phyloP scores from a whole-genome alignment of 2,888 invertebrate species.

The Eueremaeus valkanovi region DNA sequence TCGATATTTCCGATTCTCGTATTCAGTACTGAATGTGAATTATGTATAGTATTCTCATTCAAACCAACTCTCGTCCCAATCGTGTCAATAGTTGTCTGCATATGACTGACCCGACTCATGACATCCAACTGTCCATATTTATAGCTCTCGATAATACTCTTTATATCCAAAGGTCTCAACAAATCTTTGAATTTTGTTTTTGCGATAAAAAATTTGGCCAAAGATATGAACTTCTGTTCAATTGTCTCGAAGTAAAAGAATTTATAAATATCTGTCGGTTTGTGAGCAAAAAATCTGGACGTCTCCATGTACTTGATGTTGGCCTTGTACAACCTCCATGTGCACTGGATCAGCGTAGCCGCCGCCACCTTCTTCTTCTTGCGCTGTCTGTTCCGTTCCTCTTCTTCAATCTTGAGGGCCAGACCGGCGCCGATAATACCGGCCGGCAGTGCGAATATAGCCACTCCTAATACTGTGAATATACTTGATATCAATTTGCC shows the following conservation, averaged over 20 bases:
- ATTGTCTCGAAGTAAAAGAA: slow-evolving; percentile 33
- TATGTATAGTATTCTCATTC: slow-evolving; percentile 1
- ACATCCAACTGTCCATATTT: slow-evolving; percentile 41
- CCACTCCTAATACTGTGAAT: slow-evolving; percentile 38
- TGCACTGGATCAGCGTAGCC: slow-evolving; percentile 36
- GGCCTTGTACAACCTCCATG: slow-evolving; percentile 39
- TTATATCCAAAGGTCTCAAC: slow-evolving; percentile 27
- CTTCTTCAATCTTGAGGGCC: slow-evolving; percentile 38
- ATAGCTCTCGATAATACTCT: slow-evolving; percentile 39
- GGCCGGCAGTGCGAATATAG: slow-evolving; percentile 39
- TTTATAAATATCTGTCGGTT: slow-evolving; percentile 38
- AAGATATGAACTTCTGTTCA: slow-evolving; percentile 30
- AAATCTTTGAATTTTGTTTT: slow-evolving; percentile 36
- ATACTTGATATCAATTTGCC: slow-evolving; percentile 34
- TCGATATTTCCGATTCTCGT: not conserved
- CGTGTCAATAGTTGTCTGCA: slow-evolving; percentile 27
- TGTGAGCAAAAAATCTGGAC: slow-evolving; percentile 20
- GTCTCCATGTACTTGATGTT: slow-evolving; percentile 18
- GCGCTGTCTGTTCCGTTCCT: slow-evolving; percentile 38
- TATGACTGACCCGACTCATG: slow-evolving; percentile 20
- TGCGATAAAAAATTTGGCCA: slow-evolving; percentile 28
- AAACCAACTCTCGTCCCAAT: slow-evolving; percentile 20
- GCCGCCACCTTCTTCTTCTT: slow-evolving; percentile 35
- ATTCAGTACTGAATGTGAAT: not conserved
- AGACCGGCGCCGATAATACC: slow-evolving; percentile 41